These are phyloP conservation scores for Spilosoma lubricipeda DNA, from an alignment of 2,888 invertebrate genomes.

Conservation along the genomic window DNA sequence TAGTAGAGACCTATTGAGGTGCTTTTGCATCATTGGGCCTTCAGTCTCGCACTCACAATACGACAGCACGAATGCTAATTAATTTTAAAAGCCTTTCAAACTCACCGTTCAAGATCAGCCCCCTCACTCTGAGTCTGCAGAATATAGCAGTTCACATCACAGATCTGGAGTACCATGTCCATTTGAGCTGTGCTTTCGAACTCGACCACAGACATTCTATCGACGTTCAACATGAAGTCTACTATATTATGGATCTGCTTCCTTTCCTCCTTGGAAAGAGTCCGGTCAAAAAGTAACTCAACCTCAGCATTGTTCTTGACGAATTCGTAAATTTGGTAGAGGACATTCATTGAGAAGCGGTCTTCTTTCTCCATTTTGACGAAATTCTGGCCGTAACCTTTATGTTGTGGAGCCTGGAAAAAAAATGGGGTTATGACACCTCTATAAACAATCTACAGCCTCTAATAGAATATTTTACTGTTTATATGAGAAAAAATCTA, in stretches of 20 bases:
- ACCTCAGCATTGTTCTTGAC: constrained; percentile 62
- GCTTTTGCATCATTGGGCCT: too few species aligned
- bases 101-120: constrained; percentile 54
- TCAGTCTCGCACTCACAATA: too few species aligned
- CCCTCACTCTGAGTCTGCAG: constrained; percentile 63
- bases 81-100: neutral
- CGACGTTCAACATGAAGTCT: constrained; percentile 40
- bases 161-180: constrained; percentile 57
- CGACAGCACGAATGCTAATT: neutral
- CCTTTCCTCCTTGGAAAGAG: constrained; percentile 53
- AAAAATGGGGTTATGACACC: neutral
- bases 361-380: constrained; percentile 21
- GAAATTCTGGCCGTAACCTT: constrained; percentile 52
- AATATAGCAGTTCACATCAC: constrained; percentile 53
- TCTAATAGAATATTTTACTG: too few species aligned
- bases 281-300: constrained; percentile 60
- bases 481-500: too few species aligned
- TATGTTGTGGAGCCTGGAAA: constrained; percentile 51
- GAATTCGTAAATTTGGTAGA: constrained; percentile 63
- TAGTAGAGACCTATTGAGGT: too few species aligned
- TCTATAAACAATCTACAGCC: too few species aligned
- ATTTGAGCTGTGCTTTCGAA: constrained; percentile 39
- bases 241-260: constrained; percentile 56
- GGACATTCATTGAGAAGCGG: constrained; percentile 55
- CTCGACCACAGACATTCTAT: constrained; percentile 24